Evolutionary conservation across 2,888 invertebrate genomes (phyloP).

Genomic region (Ormyrus thymus): DNA sequence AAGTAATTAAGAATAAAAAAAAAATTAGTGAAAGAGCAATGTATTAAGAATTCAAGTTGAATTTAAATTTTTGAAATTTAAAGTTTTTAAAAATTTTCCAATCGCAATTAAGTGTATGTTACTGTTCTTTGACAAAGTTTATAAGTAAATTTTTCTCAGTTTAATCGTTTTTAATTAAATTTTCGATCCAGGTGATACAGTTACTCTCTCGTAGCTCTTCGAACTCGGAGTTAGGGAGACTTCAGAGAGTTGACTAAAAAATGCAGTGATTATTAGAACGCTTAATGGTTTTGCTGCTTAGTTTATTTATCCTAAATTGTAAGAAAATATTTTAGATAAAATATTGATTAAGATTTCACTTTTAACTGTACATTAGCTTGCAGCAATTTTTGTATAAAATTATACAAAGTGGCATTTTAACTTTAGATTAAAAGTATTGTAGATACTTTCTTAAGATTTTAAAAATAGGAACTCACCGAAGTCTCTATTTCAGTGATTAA

Average conservation of each 20-base stretch:
- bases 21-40: no score
- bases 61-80: not conserved
- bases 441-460: conserved; percentile 38
- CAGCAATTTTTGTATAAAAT: conserved; percentile 51
- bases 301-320: conserved; percentile 49
- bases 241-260: conserved; percentile 54
- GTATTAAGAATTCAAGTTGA: not conserved
- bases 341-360: conserved; percentile 33
- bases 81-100: conserved; percentile 15
- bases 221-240: conserved; percentile 50
- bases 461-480: conserved; percentile 52
- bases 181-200: conserved; percentile 47
- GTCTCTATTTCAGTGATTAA: conserved; percentile 63
- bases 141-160: conserved; percentile 2
- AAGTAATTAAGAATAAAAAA: no score
- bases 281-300: conserved; percentile 51
- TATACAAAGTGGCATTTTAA: conserved; percentile 47
- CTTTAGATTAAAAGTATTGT: conserved; percentile 34
- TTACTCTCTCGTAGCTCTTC: conserved; percentile 45
- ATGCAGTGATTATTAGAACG: conserved; percentile 55
- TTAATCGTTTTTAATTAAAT: conserved; percentile 44
- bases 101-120: conserved; percentile 21
- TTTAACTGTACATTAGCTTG: conserved; percentile 53
- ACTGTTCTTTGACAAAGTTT: not conserved
- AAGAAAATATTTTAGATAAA: conserved; percentile 35